A percentile compares a stretch with the other conserved stretches of the same genome.
phyloP scores from a whole-genome alignment of 2,113 vertebrate genomes.

The Clinocottus analis region DNA sequence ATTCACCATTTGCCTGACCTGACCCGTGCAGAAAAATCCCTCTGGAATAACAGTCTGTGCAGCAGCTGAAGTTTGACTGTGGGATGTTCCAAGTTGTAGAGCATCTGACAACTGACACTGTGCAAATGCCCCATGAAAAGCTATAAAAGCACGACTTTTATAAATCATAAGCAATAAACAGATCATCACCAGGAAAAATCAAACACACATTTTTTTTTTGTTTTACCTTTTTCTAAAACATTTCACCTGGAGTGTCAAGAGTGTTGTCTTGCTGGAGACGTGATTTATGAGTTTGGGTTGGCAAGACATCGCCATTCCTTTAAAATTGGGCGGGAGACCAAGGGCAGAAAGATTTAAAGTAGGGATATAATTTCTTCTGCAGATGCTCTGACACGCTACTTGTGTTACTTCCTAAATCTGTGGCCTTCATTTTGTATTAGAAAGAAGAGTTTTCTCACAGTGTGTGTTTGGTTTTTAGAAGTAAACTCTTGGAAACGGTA shows the following conservation, averaged over 20 bases:
- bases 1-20: conserved; percentile 44
- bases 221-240: conserved; percentile 36
- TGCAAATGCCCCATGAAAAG: conserved; percentile 9
- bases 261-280: conserved; percentile 36
- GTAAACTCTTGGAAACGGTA: conserved; percentile 4
- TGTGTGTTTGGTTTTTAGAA: conserved; percentile 24
- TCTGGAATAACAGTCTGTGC: conserved; percentile 46
- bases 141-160: conserved; percentile 39
- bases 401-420: conserved; percentile 40
- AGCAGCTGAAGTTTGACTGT: conserved; percentile 14
- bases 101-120: conserved; percentile 24
- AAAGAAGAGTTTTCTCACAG: conserved; percentile 2
- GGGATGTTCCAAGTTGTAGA: conserved; percentile 5
- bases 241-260: conserved; percentile 35
- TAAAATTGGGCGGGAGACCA: conserved; percentile 48
- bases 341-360: conserved; percentile 54
- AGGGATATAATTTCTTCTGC: conserved; percentile 55
- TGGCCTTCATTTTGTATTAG: conserved; percentile 4
- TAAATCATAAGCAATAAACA: conserved; percentile 49
- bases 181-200: conserved; percentile 30
- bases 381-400: conserved; percentile 31
- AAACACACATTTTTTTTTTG: conserved; percentile 24
- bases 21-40: conserved; percentile 40
- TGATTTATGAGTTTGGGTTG: conserved; percentile 61
- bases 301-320: conserved; percentile 43